Conservation (phyloP, 2,113 vertebrate species). For the Siniperca chuatsi region DNA sequence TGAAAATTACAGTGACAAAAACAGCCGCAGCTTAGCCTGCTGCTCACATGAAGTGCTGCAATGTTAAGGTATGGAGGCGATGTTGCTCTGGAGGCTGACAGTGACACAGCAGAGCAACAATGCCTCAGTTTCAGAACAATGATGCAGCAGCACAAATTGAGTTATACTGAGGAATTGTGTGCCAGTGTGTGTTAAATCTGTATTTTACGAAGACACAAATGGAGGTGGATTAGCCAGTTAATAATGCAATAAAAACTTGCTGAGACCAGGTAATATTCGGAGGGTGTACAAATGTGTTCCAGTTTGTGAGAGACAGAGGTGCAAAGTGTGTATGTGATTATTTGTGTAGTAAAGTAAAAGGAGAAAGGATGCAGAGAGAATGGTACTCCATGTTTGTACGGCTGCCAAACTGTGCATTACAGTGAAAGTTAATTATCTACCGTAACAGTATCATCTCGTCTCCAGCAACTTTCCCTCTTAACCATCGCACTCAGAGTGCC, state of each 20-base stretch:
- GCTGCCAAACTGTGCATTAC: constrained; percentile 44
- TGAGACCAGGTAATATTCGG: background rate
- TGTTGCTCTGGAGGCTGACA: constrained; percentile 25
- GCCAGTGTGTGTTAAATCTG: background rate
- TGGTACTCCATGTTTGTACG: constrained; percentile 1
- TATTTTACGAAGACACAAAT: background rate
- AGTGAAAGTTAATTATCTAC: constrained; percentile 21
- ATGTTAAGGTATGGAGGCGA: background rate
- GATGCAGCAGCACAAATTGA: constrained; percentile 8
- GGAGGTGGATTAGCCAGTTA: too few species aligned
- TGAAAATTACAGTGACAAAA: constrained; percentile 37
- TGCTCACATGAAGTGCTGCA: constrained; percentile 12
- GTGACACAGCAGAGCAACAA: constrained; percentile 27
- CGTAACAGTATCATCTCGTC: constrained; percentile 6
- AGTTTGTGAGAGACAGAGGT: background rate
- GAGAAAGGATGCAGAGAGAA: background rate
- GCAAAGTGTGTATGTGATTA: background rate
- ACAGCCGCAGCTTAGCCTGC: constrained; percentile 5
- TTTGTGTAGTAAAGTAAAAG: background rate
- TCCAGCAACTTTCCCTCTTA: background rate
- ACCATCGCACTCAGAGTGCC: background rate
- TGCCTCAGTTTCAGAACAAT: constrained; percentile 1
- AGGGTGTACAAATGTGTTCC: background rate
- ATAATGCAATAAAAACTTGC: too few species aligned
- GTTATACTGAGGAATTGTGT: background rate